Evolutionary conservation across 2,888 invertebrate genomes (phyloP), one percentile per base, ranked within the genome.

Genomic region (Octodonta nipae): DNA sequence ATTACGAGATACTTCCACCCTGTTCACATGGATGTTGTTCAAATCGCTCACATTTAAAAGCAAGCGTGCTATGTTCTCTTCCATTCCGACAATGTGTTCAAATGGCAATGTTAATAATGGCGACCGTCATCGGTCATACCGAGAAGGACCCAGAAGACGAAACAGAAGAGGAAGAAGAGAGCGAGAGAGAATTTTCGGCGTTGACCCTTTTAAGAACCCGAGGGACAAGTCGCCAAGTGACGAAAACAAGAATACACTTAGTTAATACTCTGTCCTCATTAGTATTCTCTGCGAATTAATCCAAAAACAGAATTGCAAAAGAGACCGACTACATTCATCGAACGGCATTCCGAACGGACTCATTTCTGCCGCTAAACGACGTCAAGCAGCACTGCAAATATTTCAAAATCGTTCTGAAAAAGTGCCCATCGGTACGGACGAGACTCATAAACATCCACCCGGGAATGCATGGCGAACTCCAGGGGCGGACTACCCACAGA

Each of bases 251-350:
- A 52, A 51, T 56, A 55, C 54, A 51, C 52, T 58, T 56, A 56
- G 56, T 56, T 56, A 55, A 56, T 59, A 55, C 54, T 48, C 50
- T 48, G 50, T 39, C 45, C 56, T 60, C 57, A 60, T 60, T 60
- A 60, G 59, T 60, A 60, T 60, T 59, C 60, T 52, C 49, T 43
- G 54, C 52, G 59, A 59, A 60, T 60, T 60, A 58, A 60, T 58
- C 56, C 56, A 58, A 60, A 60, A 60, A 60, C 55, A 56, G 58
- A 51, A 52, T 52, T 48, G 54, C 52, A 54, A 58, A 60, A 55
- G 54, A 52, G 46, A 50, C 56, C 58, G 58, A 54, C 56, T 47
- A 45, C 53, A 51, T 54, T 54, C 52, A 49, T 48, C 50, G 51
- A 45, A 46, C 45, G 46, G 46, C 54, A 57, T 57, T 57, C 56